Evolutionary conservation across 2,888 invertebrate genomes (phyloP), one percentile per base, ranked within the genome.

Genomic region (Chironomus tentans): DNA sequence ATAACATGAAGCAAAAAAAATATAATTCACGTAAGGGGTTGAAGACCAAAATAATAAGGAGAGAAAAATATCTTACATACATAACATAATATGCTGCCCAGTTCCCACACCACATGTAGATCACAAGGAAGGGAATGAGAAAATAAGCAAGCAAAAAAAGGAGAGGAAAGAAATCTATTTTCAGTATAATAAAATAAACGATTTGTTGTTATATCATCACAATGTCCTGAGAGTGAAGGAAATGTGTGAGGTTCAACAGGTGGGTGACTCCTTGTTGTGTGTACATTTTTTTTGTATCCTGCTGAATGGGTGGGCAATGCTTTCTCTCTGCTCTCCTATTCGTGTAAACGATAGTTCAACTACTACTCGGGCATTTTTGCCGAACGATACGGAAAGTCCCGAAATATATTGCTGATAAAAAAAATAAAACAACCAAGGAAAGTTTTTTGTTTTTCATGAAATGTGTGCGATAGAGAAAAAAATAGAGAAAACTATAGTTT

Each of bases 401-500:
- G 56, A 56, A 56, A 56, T 6, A 4, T 38, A 10, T 38, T 38
- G 38, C 38, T 38, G 38, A 38, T 28, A 6, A 28, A 4, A 28
- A 4, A 5, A 28, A 28, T 5, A 10, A 7, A 38, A 10, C 38
- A 38, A 10, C 6, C 28, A 38, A 38, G 38, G 38, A 46, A 69
- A 38, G 10, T 7, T 38, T 38, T 38, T 38, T 38, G 1, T 38
- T 69, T 56, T 18, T n/a, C 18, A 56, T 56, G 46, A 24, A 15
- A 6, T 18, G n/a, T 47, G 15, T 69, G 65, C 18, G 68, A 46
- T 13, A 22, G 6, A 46, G 28, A 24, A 24, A 6, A 18, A 72
- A 72, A 72, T 72, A 72, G 72, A 72, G 72, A 72, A 72, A 72
- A 72, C 72, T 72, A 72, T 72, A 70, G 24, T 65, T 65, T 65